Base-by-base conservation (phyloP, 1,140 invertebrate species). In the Colletes gigas region DNA sequence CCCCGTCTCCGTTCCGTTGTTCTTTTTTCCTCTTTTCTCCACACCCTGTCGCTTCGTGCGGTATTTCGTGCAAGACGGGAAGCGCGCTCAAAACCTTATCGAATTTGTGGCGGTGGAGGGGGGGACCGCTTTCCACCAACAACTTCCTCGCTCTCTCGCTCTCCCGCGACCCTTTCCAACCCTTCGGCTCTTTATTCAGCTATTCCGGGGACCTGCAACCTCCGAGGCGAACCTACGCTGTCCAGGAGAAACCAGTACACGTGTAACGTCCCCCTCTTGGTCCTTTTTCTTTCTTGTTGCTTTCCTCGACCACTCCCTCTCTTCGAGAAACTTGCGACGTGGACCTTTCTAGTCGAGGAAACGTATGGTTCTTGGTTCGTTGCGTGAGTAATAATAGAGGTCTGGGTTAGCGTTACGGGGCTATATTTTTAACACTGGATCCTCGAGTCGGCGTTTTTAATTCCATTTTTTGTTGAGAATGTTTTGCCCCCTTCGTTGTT, bases 101-200 rank as follows among this genome's bases (percentile, higher is more conserved):
- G 91, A 92, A 90, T 92, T 92, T 92, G 92, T 83, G 90, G 88
- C 88, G 88, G 89, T 90, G 44, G 9, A 5, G 9, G 44, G 9
- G 21, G 85, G 87, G 90, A 83, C 89, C 85, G 89, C 85, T 91
- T 90, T 90, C 79, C 78, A 89, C 88, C 83, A 83, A 89, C 89
- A 91, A 92, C 90, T 91, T 89, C 90, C 87, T 82, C 87, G 14
- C 57, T 39, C 7, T 8, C 17, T 90, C 86, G 80, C 85, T 68
- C 59, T n/a, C 7, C 9, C 17, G 14, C 54, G 14, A 70, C 77
- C 71, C 69, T 75, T 74, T 60, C 41, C 78, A 86, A 19, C 78
- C 81, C 87, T 88, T 88, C 85, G 84, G 70, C 86, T 86, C 88
- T 92, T 91, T 90, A 91, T 91, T 88, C 89, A 85, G 85, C 89